A percentile compares a stretch with the other conserved stretches of the same genome.
These are phyloP conservation scores for Scelioninae gen. 1 DNA, from an alignment of 2,888 invertebrate species.

Conservation along the genomic window DNA sequence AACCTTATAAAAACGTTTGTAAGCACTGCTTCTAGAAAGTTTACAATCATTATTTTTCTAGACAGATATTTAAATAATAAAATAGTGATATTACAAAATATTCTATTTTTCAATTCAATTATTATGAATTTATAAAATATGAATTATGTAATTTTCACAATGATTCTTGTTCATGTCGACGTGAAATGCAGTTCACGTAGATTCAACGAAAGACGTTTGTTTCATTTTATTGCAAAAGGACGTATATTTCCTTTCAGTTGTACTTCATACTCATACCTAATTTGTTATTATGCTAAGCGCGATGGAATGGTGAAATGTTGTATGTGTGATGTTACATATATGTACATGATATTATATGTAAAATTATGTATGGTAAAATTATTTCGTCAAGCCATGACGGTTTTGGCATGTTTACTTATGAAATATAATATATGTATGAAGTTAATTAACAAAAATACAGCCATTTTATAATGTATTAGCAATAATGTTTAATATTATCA, in stretches of 20 bases:
- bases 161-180: slow-evolving; percentile 7
- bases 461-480: slow-evolving; percentile 83
- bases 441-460: slow-evolving; percentile 82
- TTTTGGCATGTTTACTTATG: slow-evolving; percentile 78
- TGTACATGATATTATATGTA: slow-evolving; percentile 83
- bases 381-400: slow-evolving; percentile 76
- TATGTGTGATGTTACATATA: slow-evolving; percentile 83
- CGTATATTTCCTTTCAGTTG: slow-evolving; percentile 5
- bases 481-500: slow-evolving; percentile 8
- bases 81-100: slow-evolving; percentile 77
- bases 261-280: slow-evolving; percentile 28
- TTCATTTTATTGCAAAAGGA: slow-evolving; percentile 21
- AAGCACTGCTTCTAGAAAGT: slow-evolving; percentile 74
- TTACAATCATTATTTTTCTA: slow-evolving; percentile 81
- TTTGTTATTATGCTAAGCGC: slow-evolving; percentile 44
- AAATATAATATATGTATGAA: slow-evolving; percentile 83
- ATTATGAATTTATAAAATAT: slow-evolving; percentile 3
- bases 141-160: not conserved
- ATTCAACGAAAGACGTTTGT: slow-evolving; percentile 2
- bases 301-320: slow-evolving; percentile 74
- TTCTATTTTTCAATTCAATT: slow-evolving; percentile 54
- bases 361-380: slow-evolving; percentile 81
- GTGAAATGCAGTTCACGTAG: slow-evolving; percentile 1
- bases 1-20: slow-evolving; percentile 78
- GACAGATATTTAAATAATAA: slow-evolving; percentile 77